Base-by-base conservation (phyloP, 2,113 vertebrate genomes). In the Alligator mississippiensis region DNA sequence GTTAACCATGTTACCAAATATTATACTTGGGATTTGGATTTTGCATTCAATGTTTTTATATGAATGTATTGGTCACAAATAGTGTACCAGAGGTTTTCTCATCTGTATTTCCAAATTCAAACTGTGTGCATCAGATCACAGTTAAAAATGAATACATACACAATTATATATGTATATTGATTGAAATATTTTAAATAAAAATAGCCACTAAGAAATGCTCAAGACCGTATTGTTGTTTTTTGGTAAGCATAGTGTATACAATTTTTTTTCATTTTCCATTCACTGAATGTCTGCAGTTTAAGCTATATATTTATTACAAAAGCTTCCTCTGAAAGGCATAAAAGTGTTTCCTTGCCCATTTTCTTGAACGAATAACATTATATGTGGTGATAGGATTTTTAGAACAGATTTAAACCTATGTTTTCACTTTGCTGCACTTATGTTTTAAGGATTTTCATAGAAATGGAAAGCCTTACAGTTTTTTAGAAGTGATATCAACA, bases 141-240 rank as follows among this genome's bases (percentile, higher is more conserved):
- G 86, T 90, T 94, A 87, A 91, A 93, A 85, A 82, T 59, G 3
- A 84, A 70, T 80, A 83, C 76, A 57, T 80, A 87, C 85, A 77
- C 58, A 77, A 18, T 79, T 93, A 77, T 74, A 60, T 78, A 62
- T 96, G 77, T 75, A 72, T 57, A 78, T 55, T 94, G 87, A 27
- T 95, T 47, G 95, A 95, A 93, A 92, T 95, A 95, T 95, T 93
- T 89, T 93, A 92, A 93, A 96, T 94, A 95, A 97, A 96, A 87
- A 91, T 17, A 63, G 92, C 87, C 87, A 95, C 92, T 89, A 92
- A 88, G 63, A 28, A 87, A 13, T 84, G 90, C 82, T 88, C 90
- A 87, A 58, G 22, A 22, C 28, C 76, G 74, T 81, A 70, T 84
- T 93, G 25, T 87, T 96, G 84, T 96, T 96, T 96, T 94, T 93